Percentiles rank a stretch among this genome's conserved stretches.
phyloP scores from a whole-genome alignment of 2,113 vertebrate genomes.

The Mystacornis crossleyi region DNA sequence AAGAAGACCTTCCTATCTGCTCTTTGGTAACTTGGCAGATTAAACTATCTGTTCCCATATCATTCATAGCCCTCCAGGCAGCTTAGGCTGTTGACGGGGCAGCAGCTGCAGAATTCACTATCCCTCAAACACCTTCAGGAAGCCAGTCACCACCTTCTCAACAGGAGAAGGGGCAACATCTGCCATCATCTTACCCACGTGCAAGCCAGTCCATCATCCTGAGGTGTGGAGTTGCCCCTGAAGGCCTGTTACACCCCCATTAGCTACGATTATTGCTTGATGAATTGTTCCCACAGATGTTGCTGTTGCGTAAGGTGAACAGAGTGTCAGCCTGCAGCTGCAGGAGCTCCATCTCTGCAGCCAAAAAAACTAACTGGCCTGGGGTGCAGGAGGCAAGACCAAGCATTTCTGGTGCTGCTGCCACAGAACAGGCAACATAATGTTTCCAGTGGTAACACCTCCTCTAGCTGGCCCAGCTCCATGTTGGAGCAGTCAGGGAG shows the following conservation, averaged over 20 bases:
- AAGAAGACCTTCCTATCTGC: neutral
- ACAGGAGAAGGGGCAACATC: neutral
- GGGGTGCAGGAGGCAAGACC: neutral
- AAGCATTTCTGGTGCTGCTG: neutral
- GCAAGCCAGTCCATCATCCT: neutral
- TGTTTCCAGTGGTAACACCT: neutral
- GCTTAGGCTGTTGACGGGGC: neutral
- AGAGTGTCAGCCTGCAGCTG: rapidly evolving
- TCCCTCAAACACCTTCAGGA: neutral
- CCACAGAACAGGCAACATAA: neutral
- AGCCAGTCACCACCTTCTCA: neutral
- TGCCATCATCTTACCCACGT: neutral
- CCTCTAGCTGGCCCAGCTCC: neutral
- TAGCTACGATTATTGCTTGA: neutral
- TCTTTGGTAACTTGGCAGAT: neutral
- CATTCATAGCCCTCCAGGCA: neutral
- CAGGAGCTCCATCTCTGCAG: neutral
- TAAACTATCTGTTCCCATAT: neutral
- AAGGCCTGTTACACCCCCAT: neutral
- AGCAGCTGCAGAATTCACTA: neutral
- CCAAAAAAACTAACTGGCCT: neutral
- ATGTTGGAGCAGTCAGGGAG: neutral
- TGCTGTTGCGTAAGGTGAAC: neutral
- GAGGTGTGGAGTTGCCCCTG: neutral
- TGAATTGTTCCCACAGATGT: neutral